Evolutionary conservation across 2,888 invertebrate genomes (phyloP), one percentile per base, ranked within the genome.

Genomic region (Hemithea aestivaria): DNA sequence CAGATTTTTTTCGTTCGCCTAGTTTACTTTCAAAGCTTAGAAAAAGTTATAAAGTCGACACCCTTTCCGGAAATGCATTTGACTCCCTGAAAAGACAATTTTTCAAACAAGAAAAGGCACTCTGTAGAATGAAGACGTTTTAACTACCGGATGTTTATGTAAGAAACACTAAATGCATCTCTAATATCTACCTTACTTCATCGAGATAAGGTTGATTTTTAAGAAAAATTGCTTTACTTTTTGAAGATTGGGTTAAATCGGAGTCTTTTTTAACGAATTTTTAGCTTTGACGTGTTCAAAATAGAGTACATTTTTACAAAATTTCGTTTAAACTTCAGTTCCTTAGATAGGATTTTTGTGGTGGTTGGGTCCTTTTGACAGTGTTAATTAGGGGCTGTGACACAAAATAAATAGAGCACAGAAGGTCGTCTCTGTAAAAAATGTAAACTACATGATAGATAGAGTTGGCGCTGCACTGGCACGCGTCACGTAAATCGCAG

Each of bases 91-190:
- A 48, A 45, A 29, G 33, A 25, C 43, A 45, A 51, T 58, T 58
- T 61, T 61, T 61, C 34, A 45, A 41, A 73, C 73, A 71, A 69
- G 74, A 62, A 74, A 76, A 73, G 51, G 62, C 73, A 73, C 69
- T 80, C 53, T 51, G 49, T 58, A 37, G 51, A 66, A 74, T 69
- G 61, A 65, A 71, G 60, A 62, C 58, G 46, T 61, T n/a, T 62
- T 62, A 62, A 69, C 62, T 58, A 58, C 70, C 78, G 80, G 79
- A 79, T 77, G 78, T 77, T 69, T 69, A 62, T 45, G 32, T 48
- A 42, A 52, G 53, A 54, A 55, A 50, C 38, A 25, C 6, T n/a
- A n/a, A n/a, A n/a, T 40, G 24, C 29, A 26, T 25, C 35, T 27
- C 40, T 37, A 38, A 12, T 10, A 12, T 11, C 24, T 22, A 26